Conservation (phyloP, 2,113 vertebrate species). For the Microcebus murinus region DNA sequence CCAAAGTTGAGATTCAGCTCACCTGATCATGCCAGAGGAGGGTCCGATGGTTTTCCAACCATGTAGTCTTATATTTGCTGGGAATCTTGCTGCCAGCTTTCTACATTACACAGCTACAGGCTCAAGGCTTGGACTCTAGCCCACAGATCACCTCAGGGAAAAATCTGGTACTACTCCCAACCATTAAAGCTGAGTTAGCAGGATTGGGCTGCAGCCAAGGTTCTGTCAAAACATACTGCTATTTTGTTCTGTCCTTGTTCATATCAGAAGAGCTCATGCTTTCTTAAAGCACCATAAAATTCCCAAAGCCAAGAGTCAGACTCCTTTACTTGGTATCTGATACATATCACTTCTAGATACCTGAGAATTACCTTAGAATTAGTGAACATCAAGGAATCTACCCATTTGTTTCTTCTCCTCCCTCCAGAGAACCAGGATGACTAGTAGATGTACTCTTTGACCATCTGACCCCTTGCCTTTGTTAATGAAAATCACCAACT, state of each 20-base stretch:
- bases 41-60: neutral
- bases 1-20: neutral
- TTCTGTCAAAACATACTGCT: neutral
- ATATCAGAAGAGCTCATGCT: neutral
- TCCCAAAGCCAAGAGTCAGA: neutral
- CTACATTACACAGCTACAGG: neutral
- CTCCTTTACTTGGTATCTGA: neutral
- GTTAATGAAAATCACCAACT: neutral
- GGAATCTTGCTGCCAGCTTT: neutral
- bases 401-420: neutral
- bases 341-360: neutral
- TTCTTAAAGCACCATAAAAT: neutral
- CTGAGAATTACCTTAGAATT: neutral
- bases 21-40: neutral
- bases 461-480: accelerated
- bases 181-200: conserved; percentile 3
- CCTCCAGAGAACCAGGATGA: neutral
- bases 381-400: neutral
- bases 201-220: neutral
- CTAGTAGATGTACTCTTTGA: neutral
- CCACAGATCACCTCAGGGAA: neutral
- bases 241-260: neutral
- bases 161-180: neutral
- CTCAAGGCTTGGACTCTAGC: neutral
- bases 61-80: neutral